Conservation (phyloP, 2,888 invertebrate genomes). For the Cancer borealis region DNA sequence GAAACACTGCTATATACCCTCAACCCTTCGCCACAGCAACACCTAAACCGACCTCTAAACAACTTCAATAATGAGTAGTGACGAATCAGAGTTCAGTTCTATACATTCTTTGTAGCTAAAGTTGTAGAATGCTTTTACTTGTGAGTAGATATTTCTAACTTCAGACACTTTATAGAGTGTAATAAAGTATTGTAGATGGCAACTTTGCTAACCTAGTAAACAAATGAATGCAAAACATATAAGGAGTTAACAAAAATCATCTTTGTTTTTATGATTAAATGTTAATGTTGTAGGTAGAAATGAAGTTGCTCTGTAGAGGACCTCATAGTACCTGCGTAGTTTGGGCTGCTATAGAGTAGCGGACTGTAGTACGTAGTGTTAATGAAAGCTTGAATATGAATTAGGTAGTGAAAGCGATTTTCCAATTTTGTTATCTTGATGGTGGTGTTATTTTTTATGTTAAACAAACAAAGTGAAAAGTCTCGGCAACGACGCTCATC, state of each 20-base stretch:
- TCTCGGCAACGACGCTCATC: not conserved
- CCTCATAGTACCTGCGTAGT: not conserved
- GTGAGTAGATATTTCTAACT: not conserved
- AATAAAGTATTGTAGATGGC: constrained; percentile 4
- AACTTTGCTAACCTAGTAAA: constrained; percentile 10
- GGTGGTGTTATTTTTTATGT: not conserved
- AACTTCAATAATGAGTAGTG: not conserved
- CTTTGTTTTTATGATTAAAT: not conserved
- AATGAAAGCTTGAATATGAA: not conserved
- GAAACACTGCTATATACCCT: not conserved
- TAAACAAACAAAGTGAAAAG: not conserved
- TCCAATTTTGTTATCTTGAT: not conserved
- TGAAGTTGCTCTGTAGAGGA: constrained; percentile 11
- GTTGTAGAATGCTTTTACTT: constrained; percentile 28
- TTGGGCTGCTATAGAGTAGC: not conserved
- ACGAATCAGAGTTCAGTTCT: not conserved
- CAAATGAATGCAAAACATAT: not conserved
- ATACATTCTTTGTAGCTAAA: not conserved
- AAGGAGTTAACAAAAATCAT: not conserved
- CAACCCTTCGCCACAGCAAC: not conserved
- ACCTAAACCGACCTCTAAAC: not conserved
- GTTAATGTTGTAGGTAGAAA: constrained; percentile 34
- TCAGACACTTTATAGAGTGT: not conserved
- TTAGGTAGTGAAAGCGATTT: not conserved
- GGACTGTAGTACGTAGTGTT: not conserved